A percentile compares a stretch with the other conserved stretches of the same genome.
phyloP scores from a whole-genome alignment of 2,888 invertebrate species.

The Machimus rusticus region DNA sequence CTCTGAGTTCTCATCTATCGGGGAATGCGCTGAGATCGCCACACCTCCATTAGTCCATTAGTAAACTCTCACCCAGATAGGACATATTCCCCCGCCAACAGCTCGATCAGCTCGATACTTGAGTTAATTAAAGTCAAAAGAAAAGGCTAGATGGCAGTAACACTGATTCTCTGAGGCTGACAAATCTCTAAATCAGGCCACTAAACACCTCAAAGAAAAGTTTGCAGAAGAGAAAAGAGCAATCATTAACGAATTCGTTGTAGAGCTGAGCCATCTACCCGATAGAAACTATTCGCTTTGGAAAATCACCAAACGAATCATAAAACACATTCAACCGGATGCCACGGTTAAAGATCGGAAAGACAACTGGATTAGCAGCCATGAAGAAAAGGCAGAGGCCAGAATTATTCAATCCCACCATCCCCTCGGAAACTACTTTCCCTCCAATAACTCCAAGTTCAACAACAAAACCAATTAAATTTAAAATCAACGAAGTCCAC shows the following conservation, averaged over 20 bases:
- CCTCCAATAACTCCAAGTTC: background rate
- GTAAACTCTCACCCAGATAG: background rate
- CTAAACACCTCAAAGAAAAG: background rate
- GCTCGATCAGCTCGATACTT: background rate
- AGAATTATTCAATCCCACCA: background rate
- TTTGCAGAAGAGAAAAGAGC: background rate
- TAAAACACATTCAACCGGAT: background rate
- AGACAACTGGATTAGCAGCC: background rate
- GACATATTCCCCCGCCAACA: background rate
- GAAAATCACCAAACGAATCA: background rate
- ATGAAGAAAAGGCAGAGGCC: background rate
- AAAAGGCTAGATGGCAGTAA: background rate
- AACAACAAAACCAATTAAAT: background rate
- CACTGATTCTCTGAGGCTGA: background rate
- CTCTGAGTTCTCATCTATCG: too few species aligned
- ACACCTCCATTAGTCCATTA: background rate
- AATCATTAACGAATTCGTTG: background rate
- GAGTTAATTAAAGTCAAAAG: background rate
- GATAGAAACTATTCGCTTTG: background rate
- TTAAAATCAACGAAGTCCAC: too few species aligned
- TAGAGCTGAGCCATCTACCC: background rate
- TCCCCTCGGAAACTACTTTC: background rate
- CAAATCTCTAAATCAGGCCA: background rate
- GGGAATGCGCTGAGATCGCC: background rate
- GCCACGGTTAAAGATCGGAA: background rate